Conservation (phyloP, 1,140 invertebrate species). For the Stenopsyche tienmushanensis region DNA sequence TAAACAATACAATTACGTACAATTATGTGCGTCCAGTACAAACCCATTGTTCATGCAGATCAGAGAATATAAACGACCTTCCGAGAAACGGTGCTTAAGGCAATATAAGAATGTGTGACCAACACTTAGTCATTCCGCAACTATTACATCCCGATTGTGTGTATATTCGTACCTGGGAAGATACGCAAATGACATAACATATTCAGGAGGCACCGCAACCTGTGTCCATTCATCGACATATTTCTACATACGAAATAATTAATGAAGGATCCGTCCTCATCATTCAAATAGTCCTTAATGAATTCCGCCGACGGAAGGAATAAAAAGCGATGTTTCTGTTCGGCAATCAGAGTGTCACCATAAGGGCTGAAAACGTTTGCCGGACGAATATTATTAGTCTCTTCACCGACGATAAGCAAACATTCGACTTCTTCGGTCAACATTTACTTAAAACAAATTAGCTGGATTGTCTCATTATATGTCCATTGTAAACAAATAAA, state of each 20-base stretch:
- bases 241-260: constrained; percentile 1
- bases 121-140: background rate
- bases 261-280: too few species aligned
- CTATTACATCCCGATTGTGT: background rate
- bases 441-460: too few species aligned
- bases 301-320: too few species aligned
- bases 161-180: constrained; percentile 9
- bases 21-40: constrained; percentile 5
- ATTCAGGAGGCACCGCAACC: background rate
- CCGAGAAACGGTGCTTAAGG: constrained; percentile 13
- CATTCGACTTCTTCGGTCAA: too few species aligned
- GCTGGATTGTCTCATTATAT: too few species aligned
- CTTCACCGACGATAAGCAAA: too few species aligned
- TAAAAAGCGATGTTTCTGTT: too few species aligned
- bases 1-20: constrained; percentile 11
- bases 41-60: constrained; percentile 21
- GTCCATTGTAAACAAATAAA: too few species aligned
- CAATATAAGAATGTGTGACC: constrained; percentile 14
- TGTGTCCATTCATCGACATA: background rate
- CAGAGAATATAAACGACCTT: constrained; percentile 13
- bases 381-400: too few species aligned
- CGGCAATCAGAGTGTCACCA: too few species aligned
- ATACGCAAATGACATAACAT: constrained; percentile 1
- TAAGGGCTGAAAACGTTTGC: too few species aligned
- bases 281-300: too few species aligned